Base-by-base conservation (phyloP, 2,888 invertebrate genomes). In the Acronicta aceris region DNA sequence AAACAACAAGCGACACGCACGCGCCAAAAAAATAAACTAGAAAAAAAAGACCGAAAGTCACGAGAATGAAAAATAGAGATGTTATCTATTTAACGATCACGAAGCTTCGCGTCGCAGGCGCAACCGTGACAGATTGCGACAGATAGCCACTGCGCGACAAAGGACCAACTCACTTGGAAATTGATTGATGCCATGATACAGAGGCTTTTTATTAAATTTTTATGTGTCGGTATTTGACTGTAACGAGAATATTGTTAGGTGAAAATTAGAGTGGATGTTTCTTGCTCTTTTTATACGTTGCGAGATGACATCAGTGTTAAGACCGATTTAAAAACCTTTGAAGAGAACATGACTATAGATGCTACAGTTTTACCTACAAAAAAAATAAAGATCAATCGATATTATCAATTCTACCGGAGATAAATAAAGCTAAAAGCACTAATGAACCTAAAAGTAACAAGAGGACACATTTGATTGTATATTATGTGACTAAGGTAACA, bases 121-220 rank as follows among this genome's bases (percentile, higher is more conserved):
- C 71, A 71, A 70, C 70, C 83, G 83, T 81, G 82, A 83, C 82
- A 81, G 82, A 82, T 82, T 62, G 77, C 78, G 67, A 74, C 65
- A 50, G 79, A 78, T 78, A 78, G 48, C 30, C 33, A 41, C 27
- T 43, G 66, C 56, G 71, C 71, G 80, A 81, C 80, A 74, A 78
- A 76, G 76, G 79, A 80, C 71, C 63, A 72, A 59, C 53, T 67
- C 59, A 59, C 66, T 73, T 51, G 43, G 46, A 59, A 74, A 81
- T 79, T 78, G 80, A 79, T 81, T 76, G 78, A 71, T 65, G 52
- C 65, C 33, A 21, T 63, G 79, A 79, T 77, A 77, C 56, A 38
- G n/a, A n/a, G 25, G 46, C 52, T 59, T 62, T 60, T 58, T 59
- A 54, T 38, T 51, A 30, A 56, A 41, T 38, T 53, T 42, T 12